Conservation (phyloP, 2,113 vertebrate genomes). For the Vidua macroura region DNA sequence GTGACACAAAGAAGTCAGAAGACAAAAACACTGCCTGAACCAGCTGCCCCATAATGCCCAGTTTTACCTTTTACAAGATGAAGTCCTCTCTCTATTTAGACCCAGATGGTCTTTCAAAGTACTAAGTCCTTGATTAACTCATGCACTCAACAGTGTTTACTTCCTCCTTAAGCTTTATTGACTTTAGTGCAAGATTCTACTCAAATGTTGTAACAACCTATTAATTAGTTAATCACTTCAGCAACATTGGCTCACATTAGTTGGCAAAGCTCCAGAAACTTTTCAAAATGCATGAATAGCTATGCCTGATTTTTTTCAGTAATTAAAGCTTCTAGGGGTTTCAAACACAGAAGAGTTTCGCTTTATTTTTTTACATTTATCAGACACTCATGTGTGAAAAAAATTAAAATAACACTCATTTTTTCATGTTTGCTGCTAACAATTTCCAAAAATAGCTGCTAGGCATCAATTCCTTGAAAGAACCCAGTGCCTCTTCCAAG, state of each 20-base stretch:
- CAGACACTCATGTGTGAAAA: constrained; percentile 24
- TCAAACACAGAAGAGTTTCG: not conserved
- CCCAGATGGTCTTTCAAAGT: not conserved
- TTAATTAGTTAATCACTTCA: constrained; percentile 62
- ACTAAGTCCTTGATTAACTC: constrained; percentile 35
- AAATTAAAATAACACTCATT: not conserved
- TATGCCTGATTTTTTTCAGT: constrained; percentile 15
- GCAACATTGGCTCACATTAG: constrained; percentile 12
- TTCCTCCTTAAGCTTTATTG: constrained; percentile 55
- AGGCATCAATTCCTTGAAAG: not conserved
- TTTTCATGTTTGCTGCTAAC: constrained; percentile 3
- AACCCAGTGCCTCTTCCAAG: not conserved
- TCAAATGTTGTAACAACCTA: constrained; percentile 40
- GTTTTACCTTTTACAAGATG: not conserved
- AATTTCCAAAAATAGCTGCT: constrained; percentile 22
- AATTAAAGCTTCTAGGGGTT: constrained; percentile 22
- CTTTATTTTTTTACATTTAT: constrained; percentile 34
- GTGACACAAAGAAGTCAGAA: not conserved
- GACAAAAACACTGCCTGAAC: not conserved
- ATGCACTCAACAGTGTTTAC: not conserved
- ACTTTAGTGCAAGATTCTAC: constrained; percentile 33
- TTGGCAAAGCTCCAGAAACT: constrained; percentile 36
- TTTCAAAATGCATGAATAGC: constrained; percentile 26
- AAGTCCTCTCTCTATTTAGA: not conserved
- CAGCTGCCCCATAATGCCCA: not conserved